These are phyloP conservation scores for Holocentrus rufus DNA, from an alignment of 2,797 vertebrate genomes.

Conservation along the genomic window DNA sequence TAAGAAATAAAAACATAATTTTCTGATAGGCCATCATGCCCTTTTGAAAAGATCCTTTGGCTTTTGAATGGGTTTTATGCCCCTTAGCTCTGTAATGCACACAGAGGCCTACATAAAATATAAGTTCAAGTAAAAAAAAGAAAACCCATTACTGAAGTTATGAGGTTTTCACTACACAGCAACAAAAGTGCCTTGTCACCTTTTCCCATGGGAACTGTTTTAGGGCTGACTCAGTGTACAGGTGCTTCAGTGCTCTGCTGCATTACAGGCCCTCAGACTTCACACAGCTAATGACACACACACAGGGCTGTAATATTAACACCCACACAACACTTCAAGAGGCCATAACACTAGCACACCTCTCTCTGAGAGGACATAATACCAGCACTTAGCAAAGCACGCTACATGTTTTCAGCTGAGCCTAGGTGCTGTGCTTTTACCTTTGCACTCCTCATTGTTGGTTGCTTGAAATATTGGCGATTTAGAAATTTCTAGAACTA, in stretches of 20 bases:
- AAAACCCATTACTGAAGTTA: no score
- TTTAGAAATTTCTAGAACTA: no score
- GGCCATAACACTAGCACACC: constrained; percentile 49
- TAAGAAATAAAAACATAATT: no score
- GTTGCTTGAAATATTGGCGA: background rate
- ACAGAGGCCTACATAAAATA: no score
- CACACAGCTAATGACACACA: constrained; percentile 66
- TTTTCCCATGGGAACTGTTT: constrained; percentile 71
- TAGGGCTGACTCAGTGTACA: constrained; percentile 43
- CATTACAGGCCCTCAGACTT: constrained; percentile 55
- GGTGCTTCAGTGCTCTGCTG: constrained; percentile 40
- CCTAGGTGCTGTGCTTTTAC: background rate
- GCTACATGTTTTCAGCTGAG: background rate
- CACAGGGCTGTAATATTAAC: constrained; percentile 50
- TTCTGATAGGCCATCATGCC: no score
- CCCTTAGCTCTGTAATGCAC: no score
- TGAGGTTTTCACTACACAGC: background rate
- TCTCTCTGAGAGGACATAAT: constrained; percentile 24
- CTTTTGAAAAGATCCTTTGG: no score
- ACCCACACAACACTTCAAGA: constrained; percentile 30
- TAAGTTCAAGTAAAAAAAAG: background rate
- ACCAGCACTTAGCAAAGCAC: background rate
- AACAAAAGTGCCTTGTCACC: background rate
- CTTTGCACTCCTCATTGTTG: background rate
- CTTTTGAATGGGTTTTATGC: no score